Evolutionary conservation across 2,888 invertebrate genomes (phyloP), one percentile per base, ranked within the genome.

Genomic region (Philhelius pedissequus): DNA sequence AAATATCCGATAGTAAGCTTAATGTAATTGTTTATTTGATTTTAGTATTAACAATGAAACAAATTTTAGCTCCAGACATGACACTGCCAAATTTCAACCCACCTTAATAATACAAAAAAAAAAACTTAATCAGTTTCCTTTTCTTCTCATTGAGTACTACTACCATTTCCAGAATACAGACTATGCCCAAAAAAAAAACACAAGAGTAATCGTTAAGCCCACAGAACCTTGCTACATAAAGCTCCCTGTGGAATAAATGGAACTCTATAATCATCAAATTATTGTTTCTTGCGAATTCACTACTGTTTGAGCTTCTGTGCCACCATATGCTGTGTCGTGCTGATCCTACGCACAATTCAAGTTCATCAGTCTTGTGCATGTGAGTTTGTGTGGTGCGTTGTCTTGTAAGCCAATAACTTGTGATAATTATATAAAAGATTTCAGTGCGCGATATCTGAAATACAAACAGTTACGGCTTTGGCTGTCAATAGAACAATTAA

Each of bases 401-500:
- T 52, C 22, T 52, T 27, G 52, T 38, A 66, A 71, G 48, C 73
- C 78, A 69, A 78, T 64, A 83, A 56, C 64, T 74, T 83, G n/a
- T 73, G 40, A 64, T 81, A 76, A 76, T 80, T 70, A 40, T 70
- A 69, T 56, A 56, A 48, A 20, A 74, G 80, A 48, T 64, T 74
- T 27, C 30, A 18, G 40, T 6, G 40, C 27, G 40, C 18, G 62
- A 62, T 62, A 62, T 43, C 66, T 35, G 7, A 60, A 73, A 32
- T 38, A 60, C 76, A 66, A 71, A 45, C 83, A 84, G 79, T 75
- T 79, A 79, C 70, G 75, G 58, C 60, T 70, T 58, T 52, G 35
- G 66, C 45, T 75, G 64, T 75, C 79, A 69, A 79, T 79, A 52
- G 79, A 74, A 66, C 79, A 83, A 83, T 83, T 83, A 83, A 83